These are phyloP conservation scores for Atlantisia rogersi DNA, from an alignment of 2,113 vertebrate species.

Conservation along the genomic window DNA sequence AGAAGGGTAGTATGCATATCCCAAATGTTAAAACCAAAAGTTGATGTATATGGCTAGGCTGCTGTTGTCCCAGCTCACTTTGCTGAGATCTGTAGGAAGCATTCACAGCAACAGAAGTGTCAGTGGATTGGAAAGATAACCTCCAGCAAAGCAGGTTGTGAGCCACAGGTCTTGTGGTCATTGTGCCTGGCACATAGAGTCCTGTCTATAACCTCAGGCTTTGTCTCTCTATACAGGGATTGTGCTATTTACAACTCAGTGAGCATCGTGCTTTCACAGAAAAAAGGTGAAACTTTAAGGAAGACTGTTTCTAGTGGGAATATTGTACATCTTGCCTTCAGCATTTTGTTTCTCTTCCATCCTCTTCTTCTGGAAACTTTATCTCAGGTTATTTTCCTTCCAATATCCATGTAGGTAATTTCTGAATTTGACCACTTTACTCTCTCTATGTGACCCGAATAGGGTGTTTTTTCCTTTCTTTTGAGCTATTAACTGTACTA, in stretches of 20 bases:
- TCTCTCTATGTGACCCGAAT: neutral
- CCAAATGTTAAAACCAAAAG: neutral
- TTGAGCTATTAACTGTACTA: neutral
- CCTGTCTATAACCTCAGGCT: neutral
- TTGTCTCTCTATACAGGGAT: neutral
- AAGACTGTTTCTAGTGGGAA: neutral
- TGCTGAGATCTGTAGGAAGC: neutral
- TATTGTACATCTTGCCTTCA: neutral
- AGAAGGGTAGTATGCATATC: rapidly evolving
- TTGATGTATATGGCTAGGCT: neutral
- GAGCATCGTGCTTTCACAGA: neutral
- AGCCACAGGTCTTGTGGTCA: neutral
- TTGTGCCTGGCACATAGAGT: neutral
- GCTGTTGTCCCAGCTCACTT: neutral
- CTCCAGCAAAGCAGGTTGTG: neutral
- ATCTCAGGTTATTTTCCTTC: neutral
- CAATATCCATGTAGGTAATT: neutral
- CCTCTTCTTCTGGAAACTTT: neutral
- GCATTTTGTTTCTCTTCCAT: neutral
- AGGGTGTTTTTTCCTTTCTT: neutral
- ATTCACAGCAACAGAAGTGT: neutral
- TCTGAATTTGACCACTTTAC: neutral
- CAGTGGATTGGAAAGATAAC: neutral
- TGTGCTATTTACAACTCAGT: neutral
- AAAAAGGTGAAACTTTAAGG: neutral